Evolutionary conservation across 2,113 vertebrate genomes (phyloP), one percentile per base, ranked within the genome.

Genomic region (Nothocercus julius): DNA sequence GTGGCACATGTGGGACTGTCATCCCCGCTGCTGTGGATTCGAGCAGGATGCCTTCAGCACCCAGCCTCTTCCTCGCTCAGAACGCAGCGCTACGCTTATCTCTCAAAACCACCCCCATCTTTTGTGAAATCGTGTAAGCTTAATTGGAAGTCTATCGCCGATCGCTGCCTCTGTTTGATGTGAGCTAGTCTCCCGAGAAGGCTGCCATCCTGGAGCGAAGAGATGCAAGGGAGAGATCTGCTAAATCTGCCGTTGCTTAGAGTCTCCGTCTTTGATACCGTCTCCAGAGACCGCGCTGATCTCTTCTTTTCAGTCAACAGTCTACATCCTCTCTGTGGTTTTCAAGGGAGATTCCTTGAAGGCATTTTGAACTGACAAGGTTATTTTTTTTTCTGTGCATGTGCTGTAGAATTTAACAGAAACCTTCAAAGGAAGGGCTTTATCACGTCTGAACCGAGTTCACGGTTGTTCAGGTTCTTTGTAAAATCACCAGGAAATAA

Each of bases 321-420:
- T 94, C 96, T 95, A 75, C 85, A 93, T 96, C 95, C 95, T 97
- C 20, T 7, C 94, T 77, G 96, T 73, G 51, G 87, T 96, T 97
- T 92, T 85, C 90, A 95, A 92, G 92, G 93, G 96, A 97, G 96
- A 97, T 96, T 95, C 96, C 97, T 97, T 97, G 85, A 95, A 98
- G 97, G 97, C 97, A 95, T 97, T 97, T 96, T 93, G 88, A 95
- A 94, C 95, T 96, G 97, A 96, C 97, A 96, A 95, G 92, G 96
- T 91, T 95, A 89, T 95, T 90, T 96, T 49, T 49, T 49, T 94
- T 89, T 85, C 88, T 84, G 45, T 90, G 85, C 85, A 88, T 47
- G 36, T 87, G 90, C 42, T 11, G 67, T 85, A 90, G 91, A 96
- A 95, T 96, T 96, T 97, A 30, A 54, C 85, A 95, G 94, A 97